Conservation (phyloP, 2,113 vertebrate species). For the Girardinichthys multiradiatus region DNA sequence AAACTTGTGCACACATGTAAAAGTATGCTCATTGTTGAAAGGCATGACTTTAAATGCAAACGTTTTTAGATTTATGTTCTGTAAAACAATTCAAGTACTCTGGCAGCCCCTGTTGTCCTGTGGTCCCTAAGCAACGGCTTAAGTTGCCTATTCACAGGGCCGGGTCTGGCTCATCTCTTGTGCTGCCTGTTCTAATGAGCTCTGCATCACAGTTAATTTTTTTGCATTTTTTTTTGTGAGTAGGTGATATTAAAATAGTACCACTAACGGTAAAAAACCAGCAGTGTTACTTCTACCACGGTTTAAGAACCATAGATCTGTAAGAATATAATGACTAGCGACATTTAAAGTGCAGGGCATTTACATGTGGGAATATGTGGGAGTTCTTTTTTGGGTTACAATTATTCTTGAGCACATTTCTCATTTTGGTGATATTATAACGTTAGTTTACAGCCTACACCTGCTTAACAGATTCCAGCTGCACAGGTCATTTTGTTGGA, state of each 20-base stretch:
- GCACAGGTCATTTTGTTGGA: constrained; percentile 37
- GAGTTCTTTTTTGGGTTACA: constrained; percentile 23
- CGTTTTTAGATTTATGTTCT: too few relatives aligned
- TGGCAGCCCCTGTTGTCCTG: too few relatives aligned
- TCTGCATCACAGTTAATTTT: not conserved
- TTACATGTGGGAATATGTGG: constrained; percentile 18
- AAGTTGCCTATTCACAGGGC: too few relatives aligned
- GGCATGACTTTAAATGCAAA: too few relatives aligned
- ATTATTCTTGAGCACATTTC: constrained; percentile 38
- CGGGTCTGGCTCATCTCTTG: too few relatives aligned
- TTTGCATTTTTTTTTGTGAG: not conserved
- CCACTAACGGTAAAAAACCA: not conserved
- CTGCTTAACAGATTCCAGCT: constrained; percentile 66
- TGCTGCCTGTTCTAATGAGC: not conserved
- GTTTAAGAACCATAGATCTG: not conserved
- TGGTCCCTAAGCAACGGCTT: too few relatives aligned
- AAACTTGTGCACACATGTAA: too few relatives aligned
- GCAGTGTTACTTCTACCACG: not conserved
- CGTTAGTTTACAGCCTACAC: constrained; percentile 61
- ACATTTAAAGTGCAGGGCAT: constrained; percentile 20
- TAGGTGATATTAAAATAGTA: not conserved
- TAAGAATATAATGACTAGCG: constrained; percentile 8
- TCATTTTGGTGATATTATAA: constrained; percentile 54
- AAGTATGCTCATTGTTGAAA: too few relatives aligned
- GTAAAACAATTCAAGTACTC: too few relatives aligned